Evolutionary conservation across 2,113 vertebrate species (phyloP), one percentile per base, ranked within the genome.

Genomic region (Pipra filicauda): DNA sequence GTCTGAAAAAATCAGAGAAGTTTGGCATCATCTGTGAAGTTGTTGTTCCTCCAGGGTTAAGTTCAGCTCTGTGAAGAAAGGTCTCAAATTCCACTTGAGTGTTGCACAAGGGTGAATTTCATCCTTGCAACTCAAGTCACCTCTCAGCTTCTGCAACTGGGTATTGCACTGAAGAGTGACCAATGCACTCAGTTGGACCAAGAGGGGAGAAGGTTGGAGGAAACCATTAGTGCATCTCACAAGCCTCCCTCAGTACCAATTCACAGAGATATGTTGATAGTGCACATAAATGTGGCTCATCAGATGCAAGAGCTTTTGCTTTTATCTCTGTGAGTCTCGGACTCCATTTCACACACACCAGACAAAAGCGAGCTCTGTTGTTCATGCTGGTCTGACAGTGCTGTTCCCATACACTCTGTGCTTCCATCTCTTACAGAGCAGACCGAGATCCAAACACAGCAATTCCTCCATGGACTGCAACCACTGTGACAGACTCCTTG

Each of bases 61-160:
- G 24, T 24, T 89, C 65, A 81, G 14, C 35, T 72, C 48, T 57
- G 52, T 46, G 31, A 90, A 71, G 19, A 92, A 27, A 39, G 10
- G 28, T 57, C 65, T 91, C 37, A 72, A 43, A 65, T 69, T 61
- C 35, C 69, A 71, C 22, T 72, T 13, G 41, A 21, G 17, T 76
- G 62, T 26, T 88, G 69, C 89, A 85, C 62, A 83, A 82, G 55
- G 30, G 43, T 77, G 72, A 92, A 84, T 91, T 91, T 90, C 58
- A 87, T 46, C 49, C 77, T 66, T 33, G n/a, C 28, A 73, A 78
- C 31, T 86, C 11, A 77, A 87, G 52, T 49, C 5, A 3, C 27
- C 69, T 66, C 66, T 52, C n/a, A 51, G 48, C 43, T 91, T 80
- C 88, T 81, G 57, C 70, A 65, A 8, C 0, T 0, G 41, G 27